phyloP scores from a whole-genome alignment of 2,113 vertebrate species.

The Pithys albifrons region DNA sequence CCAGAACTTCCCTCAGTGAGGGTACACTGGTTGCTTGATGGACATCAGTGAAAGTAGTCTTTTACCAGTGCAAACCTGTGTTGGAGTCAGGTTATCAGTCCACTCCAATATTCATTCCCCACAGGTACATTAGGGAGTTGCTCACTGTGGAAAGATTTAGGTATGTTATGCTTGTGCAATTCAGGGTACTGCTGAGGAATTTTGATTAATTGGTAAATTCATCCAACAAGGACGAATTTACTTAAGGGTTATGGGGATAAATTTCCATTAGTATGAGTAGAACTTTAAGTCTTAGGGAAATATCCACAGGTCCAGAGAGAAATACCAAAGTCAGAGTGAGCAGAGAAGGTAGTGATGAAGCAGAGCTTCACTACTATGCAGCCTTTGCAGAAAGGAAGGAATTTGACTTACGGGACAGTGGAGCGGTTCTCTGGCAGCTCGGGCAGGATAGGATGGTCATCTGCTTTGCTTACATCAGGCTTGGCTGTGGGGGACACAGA shows the following conservation, averaged over 20 bases:
- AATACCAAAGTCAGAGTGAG: not conserved
- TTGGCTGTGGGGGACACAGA: conserved; percentile 88
- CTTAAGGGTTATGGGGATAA: not conserved
- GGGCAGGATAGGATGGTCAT: conserved; percentile 85
- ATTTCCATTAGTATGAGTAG: not conserved
- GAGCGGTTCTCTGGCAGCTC: conserved; percentile 88
- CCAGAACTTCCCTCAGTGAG: not conserved
- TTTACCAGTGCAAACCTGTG: not conserved
- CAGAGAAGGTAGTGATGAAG: not conserved
- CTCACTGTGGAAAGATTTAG: not conserved
- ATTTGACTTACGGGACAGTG: conserved; percentile 82
- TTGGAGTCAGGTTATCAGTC: not conserved
- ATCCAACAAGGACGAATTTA: not conserved
- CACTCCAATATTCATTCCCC: not conserved
- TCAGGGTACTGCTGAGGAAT: not conserved
- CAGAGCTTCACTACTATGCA: not conserved
- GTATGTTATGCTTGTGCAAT: not conserved
- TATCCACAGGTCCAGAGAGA: not conserved
- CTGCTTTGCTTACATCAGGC: conserved; percentile 74
- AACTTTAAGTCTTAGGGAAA: not conserved
- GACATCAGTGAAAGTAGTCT: not conserved
- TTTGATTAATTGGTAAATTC: not conserved
- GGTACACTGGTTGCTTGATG: not conserved
- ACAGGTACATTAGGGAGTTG: not conserved
- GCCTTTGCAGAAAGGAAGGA: not conserved